Percentiles rank a stretch among this genome's conserved stretches.
phyloP scores from a whole-genome alignment of 2,113 vertebrate genomes.

The Pleuronectes platessa region DNA sequence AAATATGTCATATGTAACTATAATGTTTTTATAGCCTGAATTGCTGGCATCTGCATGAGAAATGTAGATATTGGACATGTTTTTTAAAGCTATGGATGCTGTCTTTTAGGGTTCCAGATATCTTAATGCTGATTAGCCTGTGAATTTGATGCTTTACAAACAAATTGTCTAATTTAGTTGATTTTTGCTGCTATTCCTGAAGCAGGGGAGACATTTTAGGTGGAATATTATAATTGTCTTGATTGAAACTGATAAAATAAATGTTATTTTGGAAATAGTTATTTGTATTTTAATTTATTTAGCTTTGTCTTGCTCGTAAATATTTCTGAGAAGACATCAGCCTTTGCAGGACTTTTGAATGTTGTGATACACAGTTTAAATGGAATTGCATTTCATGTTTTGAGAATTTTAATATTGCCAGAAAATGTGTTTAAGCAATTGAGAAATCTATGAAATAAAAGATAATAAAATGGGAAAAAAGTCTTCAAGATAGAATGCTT shows the following conservation, averaged over 20 bases:
- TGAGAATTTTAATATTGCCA: background rate
- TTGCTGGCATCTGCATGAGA: background rate
- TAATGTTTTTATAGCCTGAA: background rate
- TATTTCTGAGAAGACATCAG: no score
- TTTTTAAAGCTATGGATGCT: background rate
- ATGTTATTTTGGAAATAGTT: no score
- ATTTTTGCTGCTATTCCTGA: background rate
- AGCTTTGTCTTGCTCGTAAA: background rate
- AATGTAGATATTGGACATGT: background rate
- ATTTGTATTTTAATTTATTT: background rate
- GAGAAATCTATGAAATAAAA: background rate
- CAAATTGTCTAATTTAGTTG: background rate
- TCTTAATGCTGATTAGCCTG: background rate
- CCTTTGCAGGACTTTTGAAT: constrained; percentile 3
- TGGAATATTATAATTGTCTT: background rate
- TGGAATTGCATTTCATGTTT: background rate
- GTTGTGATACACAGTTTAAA: background rate
- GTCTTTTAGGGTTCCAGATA: background rate
- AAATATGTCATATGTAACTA: background rate
- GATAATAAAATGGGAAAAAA: background rate
- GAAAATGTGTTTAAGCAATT: background rate
- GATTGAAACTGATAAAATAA: no score
- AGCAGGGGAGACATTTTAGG: no score
- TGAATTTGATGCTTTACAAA: background rate
- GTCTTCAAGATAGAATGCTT: background rate